Evolutionary conservation across 2,888 invertebrate species (phyloP), one percentile per base, ranked within the genome.

Genomic region (Operophtera brumata): DNA sequence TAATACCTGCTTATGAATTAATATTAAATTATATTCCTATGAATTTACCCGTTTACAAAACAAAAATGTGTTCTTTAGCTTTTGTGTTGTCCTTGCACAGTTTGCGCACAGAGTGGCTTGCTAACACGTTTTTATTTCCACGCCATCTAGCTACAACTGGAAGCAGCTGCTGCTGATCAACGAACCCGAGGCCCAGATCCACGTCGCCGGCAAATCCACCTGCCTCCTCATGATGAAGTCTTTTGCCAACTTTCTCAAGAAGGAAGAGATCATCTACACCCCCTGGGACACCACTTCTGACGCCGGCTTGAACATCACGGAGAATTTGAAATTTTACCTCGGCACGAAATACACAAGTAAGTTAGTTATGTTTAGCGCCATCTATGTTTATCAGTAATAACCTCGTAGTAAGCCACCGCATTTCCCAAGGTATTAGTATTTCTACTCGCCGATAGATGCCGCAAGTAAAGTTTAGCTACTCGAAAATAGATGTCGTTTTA

Each of bases 141-240:
- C 85, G 80, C 83, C 86, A 82, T 86, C 86, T 86, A 95, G 95
- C 60, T 93, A 92, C 82, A 70, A 90, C 35, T 96, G 95, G 95
- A 88, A 82, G 55, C 94, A 93, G 77, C 86, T 94, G 20, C 92
- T 94, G 53, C 86, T 96, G 59, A 90, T 96, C 77, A 96, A 94
- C 77, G 94, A 95, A 69, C 93, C 93, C 14, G 91, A 93, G 58
- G 94, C 94, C 0, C 93, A 94, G 72, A 81, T 91, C 13, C 91
- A 93, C 69, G 90, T 94, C 5, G 94, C 92, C 14, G 95, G 95
- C 1, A 92, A 91, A 46, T 92, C 92, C 26, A 94, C 95, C 25
- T 96, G 96, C 72, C 93, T 94, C 59, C 91, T 96, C 57, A 93
- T 94, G 86, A 93, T 94, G 92, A 93, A 93, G 63, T 92, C 94